Percentiles rank a stretch among this genome's conserved stretches.
Evolutionary conservation across 1,140 invertebrate genomes (phyloP).

Genomic region (Sycophaga agraensis): DNA sequence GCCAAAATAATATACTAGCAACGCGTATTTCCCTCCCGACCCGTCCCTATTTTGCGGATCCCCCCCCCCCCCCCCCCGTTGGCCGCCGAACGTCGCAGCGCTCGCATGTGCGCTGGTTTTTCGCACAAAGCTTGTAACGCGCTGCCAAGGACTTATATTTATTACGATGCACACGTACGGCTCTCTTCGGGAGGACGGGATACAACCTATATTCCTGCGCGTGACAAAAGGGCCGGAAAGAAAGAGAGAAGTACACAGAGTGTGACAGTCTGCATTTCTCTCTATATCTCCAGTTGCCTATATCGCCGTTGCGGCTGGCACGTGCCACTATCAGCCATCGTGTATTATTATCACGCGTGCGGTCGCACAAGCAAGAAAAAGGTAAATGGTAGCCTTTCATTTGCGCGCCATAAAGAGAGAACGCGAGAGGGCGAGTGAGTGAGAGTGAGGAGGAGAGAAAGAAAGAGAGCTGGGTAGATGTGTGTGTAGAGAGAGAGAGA

Average conservation of each 20-base stretch:
- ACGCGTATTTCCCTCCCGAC: conserved; percentile 1
- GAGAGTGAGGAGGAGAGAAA: neutral
- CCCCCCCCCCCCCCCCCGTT: neutral
- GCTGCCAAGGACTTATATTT: conserved; percentile 27
- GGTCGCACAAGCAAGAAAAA: neutral
- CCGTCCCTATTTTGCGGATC: too few relatives aligned
- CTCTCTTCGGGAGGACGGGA: neutral
- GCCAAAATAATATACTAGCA: conserved; percentile 53
- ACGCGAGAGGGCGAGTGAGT: neutral
- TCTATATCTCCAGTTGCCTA: conserved; percentile 20
- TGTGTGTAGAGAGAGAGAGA: too few relatives aligned
- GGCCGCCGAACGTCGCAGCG: neutral
- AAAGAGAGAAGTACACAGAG: too few relatives aligned
- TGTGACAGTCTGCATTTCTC: too few relatives aligned
- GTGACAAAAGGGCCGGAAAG: too few relatives aligned
- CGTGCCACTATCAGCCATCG: conserved; percentile 11
- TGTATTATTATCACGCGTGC: conserved; percentile 21
- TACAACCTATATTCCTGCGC: conserved; percentile 8
- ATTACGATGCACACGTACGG: conserved; percentile 14
- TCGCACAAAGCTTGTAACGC: conserved; percentile 20
- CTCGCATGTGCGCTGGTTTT: neutral
- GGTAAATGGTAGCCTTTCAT: conserved; percentile 11
- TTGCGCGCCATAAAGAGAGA: too few relatives aligned
- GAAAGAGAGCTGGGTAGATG: neutral
- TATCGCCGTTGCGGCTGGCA: neutral